phyloP scores from a whole-genome alignment of 1,140 invertebrate genomes.

The Brachionus sp. region DNA sequence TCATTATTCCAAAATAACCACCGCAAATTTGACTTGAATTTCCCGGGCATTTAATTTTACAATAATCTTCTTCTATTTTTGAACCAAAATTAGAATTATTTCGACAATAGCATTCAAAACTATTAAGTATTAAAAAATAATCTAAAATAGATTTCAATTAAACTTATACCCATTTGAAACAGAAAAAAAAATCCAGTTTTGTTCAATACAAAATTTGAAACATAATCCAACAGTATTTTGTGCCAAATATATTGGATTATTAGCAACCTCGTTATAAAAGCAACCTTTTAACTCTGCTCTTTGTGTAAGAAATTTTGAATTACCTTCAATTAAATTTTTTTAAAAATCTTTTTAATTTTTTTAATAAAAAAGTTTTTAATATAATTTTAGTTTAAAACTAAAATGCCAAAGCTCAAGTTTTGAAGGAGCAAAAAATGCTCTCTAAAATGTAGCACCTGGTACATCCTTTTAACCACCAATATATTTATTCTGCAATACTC shows the following conservation, averaged over 20 bases:
- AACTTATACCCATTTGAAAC: background rate
- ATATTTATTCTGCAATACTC: no score
- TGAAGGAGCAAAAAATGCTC: no score
- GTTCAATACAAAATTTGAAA: background rate
- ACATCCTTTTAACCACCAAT: no score
- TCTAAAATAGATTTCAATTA: background rate
- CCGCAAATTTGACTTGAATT: conserved; percentile 18
- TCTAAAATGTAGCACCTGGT: no score
- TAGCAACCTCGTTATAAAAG: background rate
- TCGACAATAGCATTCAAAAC: background rate
- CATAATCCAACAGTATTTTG: background rate
- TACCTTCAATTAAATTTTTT: no score
- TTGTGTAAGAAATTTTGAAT: background rate
- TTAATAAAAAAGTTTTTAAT: no score
- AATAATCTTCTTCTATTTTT: background rate
- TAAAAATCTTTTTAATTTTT: no score
- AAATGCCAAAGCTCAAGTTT: no score
- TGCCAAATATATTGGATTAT: background rate
- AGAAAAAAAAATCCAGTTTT: background rate
- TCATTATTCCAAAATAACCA: background rate
- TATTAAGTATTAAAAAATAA: background rate
- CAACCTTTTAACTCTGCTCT: background rate
- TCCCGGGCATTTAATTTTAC: background rate
- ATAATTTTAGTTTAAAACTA: no score
- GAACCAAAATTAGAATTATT: background rate